A percentile compares a stretch with the other conserved stretches of the same genome.
Evolutionary conservation across 2,888 invertebrate genomes (phyloP).

Genomic region (Eupithecia abbreviata): DNA sequence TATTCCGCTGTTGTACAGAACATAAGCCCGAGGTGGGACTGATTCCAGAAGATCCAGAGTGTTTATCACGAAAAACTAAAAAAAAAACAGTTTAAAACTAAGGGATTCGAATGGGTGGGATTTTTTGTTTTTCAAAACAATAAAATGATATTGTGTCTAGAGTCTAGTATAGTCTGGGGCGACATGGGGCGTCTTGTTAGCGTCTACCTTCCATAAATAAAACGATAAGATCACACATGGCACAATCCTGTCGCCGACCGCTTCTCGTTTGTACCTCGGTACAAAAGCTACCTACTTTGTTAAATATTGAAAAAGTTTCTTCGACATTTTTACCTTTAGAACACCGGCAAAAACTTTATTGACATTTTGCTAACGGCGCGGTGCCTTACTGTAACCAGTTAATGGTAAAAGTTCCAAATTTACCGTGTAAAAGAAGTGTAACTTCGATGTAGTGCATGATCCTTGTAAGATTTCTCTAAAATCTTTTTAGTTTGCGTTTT

Average conservation of each 20-base stretch:
- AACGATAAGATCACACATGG: slow-evolving; percentile 64
- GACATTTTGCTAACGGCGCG: slow-evolving; percentile 3
- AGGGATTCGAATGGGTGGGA: too few relatives aligned
- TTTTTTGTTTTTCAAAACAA: too few relatives aligned
- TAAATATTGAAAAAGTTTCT: slow-evolving; percentile 4
- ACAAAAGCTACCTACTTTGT: background rate
- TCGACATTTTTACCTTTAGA: background rate
- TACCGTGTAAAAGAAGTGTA: background rate
- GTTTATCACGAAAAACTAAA: too few relatives aligned
- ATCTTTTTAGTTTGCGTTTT: background rate
- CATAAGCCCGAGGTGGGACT: too few relatives aligned
- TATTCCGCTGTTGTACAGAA: too few relatives aligned
- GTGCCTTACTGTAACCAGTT: background rate
- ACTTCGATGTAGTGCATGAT: background rate
- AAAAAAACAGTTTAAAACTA: too few relatives aligned
- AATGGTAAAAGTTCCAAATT: background rate
- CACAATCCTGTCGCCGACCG: slow-evolving; percentile 49
- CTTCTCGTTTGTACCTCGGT: background rate
- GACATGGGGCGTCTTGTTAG: slow-evolving; percentile 67
- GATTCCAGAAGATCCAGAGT: too few relatives aligned
- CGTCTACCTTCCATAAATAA: slow-evolving; percentile 72
- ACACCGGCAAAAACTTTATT: background rate
- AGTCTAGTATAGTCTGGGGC: slow-evolving; percentile 52
- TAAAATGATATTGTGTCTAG: too few relatives aligned
- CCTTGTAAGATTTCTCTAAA: background rate